Conservation (phyloP, 2,797 vertebrate genomes). For the Podarcis siculus region DNA sequence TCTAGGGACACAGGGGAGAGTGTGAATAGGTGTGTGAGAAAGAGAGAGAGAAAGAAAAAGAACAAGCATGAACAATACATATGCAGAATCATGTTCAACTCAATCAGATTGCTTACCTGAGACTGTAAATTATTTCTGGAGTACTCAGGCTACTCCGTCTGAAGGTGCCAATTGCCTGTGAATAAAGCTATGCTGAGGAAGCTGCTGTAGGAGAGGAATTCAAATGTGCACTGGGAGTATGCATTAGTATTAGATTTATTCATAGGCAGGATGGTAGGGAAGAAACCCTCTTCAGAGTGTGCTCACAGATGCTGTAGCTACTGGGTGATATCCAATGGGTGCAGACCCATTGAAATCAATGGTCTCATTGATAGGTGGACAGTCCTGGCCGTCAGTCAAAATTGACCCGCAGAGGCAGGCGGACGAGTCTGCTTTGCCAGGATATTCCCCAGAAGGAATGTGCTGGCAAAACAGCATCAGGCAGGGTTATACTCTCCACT, state of each 20-base stretch:
- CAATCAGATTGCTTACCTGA: not conserved
- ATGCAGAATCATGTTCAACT: not conserved
- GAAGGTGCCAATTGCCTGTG: slow-evolving; percentile 32
- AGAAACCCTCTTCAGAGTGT: slow-evolving; percentile 16
- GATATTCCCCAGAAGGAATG: too few species aligned
- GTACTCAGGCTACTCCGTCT: slow-evolving; percentile 28
- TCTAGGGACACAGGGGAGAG: not conserved
- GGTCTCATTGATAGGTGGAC: too few species aligned
- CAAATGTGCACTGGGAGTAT: not conserved
- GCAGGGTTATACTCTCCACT: too few species aligned
- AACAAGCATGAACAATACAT: not conserved
- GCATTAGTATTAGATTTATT: slow-evolving; percentile 7
- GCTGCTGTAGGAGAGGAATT: not conserved
- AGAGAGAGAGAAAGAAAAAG: not conserved
- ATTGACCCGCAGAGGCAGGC: too few species aligned
- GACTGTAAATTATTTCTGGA: not conserved
- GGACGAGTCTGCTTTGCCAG: too few species aligned
- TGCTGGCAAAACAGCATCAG: too few species aligned
- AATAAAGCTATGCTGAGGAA: slow-evolving; percentile 21
- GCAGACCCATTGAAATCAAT: too few species aligned
- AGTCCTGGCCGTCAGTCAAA: too few species aligned
- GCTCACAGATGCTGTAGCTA: not conserved
- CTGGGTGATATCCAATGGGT: not conserved
- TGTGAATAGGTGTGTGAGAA: not conserved
- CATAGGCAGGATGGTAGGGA: slow-evolving; percentile 1